Evolutionary conservation across 2,888 invertebrate species (phyloP).

Genomic region (Beris morrisii): DNA sequence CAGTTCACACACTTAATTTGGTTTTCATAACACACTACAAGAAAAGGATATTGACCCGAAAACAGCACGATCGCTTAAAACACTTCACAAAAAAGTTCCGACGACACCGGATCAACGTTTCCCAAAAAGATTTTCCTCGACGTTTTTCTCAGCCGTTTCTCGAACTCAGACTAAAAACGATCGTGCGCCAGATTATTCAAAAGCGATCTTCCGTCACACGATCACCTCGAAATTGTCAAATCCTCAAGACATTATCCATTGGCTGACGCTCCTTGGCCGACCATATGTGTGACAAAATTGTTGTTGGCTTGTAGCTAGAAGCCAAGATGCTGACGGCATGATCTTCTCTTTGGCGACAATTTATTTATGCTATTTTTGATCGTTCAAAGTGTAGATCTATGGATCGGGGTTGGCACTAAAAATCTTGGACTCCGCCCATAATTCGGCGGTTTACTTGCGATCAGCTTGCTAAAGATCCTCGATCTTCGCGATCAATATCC

Average conservation of each 20-base stretch:
- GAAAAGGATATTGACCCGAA: background rate
- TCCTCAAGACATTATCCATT: slow-evolving; percentile 16
- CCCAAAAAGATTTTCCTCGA: background rate
- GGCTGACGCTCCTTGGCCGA: background rate
- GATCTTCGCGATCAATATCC: background rate
- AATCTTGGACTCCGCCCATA: slow-evolving; percentile 7
- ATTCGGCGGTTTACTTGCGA: background rate
- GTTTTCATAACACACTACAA: background rate
- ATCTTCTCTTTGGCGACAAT: slow-evolving; percentile 4
- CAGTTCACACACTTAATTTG: background rate
- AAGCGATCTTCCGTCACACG: slow-evolving; percentile 11
- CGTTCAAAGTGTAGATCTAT: slow-evolving; percentile 9
- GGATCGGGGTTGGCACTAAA: slow-evolving; percentile 6
- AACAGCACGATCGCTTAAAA: background rate
- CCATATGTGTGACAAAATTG: slow-evolving; percentile 26
- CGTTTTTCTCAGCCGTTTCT: slow-evolving; percentile 7
- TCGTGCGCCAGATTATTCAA: slow-evolving; percentile 1
- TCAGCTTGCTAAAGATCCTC: background rate
- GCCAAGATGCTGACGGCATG: background rate
- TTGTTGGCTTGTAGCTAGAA: background rate
- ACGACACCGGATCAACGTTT: background rate
- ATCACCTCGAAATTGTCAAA: slow-evolving; percentile 18
- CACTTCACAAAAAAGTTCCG: background rate
- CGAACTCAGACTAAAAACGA: slow-evolving; percentile 9
- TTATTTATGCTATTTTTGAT: slow-evolving; percentile 26